These are phyloP conservation scores for Pristionchus mayeri DNA, from an alignment of 2,888 invertebrate genomes.

Conservation along the genomic window DNA sequence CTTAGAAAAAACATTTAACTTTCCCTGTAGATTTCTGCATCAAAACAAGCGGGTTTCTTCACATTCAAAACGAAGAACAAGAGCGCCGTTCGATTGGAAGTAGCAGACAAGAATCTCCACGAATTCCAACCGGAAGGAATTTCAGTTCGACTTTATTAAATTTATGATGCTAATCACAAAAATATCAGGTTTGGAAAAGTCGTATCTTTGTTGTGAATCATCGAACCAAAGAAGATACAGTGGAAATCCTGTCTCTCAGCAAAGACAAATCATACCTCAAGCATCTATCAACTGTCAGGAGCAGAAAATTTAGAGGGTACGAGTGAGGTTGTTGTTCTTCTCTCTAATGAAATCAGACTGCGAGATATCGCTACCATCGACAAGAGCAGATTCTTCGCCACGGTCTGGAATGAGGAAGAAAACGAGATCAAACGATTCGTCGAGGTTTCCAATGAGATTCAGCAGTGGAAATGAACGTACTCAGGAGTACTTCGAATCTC, in stretches of 20 bases:
- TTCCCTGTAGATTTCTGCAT: background rate
- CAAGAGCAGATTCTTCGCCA: constrained; percentile 27
- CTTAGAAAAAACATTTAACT: background rate
- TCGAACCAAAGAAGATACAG: constrained; percentile 17
- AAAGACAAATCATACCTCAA: background rate
- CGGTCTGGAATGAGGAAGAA: constrained; percentile 14
- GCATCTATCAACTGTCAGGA: constrained; percentile 7
- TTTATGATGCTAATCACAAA: background rate
- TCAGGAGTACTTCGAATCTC: background rate
- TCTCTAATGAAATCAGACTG: background rate
- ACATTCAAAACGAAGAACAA: constrained; percentile 26
- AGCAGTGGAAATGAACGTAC: background rate
- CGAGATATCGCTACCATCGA: background rate
- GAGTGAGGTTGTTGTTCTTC: background rate
- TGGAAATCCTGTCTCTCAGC: background rate
- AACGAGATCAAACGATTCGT: constrained; percentile 24
- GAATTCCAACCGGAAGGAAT: constrained; percentile 45
- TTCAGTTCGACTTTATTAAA: background rate
- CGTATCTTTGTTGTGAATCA: constrained; percentile 37
- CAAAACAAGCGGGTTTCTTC: constrained; percentile 36
- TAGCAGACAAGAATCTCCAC: background rate
- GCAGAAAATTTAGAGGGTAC: constrained; percentile 46
- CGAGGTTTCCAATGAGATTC: background rate
- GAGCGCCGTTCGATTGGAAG: background rate
- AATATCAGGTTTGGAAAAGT: background rate